Evolutionary conservation across 2,797 vertebrate species (phyloP).

Genomic region (Mionectes olivaceus): DNA sequence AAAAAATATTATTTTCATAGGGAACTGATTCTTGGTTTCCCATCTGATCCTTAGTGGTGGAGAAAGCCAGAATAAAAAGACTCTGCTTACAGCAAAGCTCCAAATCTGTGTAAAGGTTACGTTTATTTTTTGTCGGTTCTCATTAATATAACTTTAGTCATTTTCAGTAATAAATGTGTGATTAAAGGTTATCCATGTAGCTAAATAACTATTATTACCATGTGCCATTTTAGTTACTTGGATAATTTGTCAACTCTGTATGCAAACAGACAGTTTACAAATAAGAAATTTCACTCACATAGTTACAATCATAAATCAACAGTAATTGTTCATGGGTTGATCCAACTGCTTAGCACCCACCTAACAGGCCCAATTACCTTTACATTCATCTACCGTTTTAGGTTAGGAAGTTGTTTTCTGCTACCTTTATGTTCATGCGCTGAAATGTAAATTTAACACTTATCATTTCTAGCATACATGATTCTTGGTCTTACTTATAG

Average conservation of each 20-base stretch:
- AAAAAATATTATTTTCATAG: neutral
- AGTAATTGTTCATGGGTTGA: constrained; percentile 5
- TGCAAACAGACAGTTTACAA: constrained; percentile 54
- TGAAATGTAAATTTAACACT: neutral
- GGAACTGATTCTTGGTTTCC: neutral
- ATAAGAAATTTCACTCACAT: constrained; percentile 54
- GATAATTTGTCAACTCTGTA: constrained; percentile 51
- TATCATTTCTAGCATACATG: neutral
- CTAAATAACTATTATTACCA: constrained; percentile 36
- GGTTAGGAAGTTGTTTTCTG: neutral
- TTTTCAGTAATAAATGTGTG: constrained; percentile 44
- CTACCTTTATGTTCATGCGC: neutral
- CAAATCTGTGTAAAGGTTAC: constrained; percentile 16
- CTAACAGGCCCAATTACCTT: constrained; percentile 2
- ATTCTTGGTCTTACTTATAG: neutral
- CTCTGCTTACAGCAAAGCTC: neutral
- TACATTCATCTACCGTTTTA: neutral
- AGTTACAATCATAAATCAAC: constrained; percentile 54
- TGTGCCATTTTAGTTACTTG: constrained; percentile 54
- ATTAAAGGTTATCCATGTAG: constrained; percentile 49
- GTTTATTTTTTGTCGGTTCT: constrained; percentile 22
- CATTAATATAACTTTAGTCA: neutral
- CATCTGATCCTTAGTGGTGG: neutral
- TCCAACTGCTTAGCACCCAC: constrained; percentile 34
- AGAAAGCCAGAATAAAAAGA: neutral